Conservation (phyloP, 2,888 invertebrate species). For the Chydorus sphaericus region DNA sequence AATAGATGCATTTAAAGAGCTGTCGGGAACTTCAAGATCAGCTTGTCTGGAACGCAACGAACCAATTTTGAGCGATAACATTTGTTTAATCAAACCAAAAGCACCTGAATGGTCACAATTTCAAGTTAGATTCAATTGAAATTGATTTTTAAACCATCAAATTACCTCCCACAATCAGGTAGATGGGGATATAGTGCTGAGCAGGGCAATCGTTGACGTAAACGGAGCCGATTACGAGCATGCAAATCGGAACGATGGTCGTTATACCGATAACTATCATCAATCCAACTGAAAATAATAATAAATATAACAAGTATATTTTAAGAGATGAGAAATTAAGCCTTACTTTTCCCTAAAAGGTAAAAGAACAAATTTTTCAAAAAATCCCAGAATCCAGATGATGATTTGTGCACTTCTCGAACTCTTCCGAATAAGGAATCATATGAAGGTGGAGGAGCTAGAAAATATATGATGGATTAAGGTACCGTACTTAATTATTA, state of each 20-base stretch:
- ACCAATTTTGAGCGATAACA: not conserved
- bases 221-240: conserved; percentile 49
- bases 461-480: conserved; percentile 8
- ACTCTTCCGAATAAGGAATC: conserved; percentile 49
- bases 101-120: conserved; percentile 21
- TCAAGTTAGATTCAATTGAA: not conserved
- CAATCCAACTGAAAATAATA: conserved; percentile 42
- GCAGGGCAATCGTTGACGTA: conserved; percentile 48
- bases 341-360: conserved; percentile 45
- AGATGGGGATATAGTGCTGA: conserved; percentile 50
- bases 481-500: not conserved
- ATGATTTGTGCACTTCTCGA: conserved; percentile 42
- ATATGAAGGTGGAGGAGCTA: conserved; percentile 49
- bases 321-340: not conserved
- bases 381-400: conserved; percentile 44
- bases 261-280: conserved; percentile 45
- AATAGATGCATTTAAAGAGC: conserved; percentile 24
- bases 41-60: not conserved
- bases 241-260: conserved; percentile 47
- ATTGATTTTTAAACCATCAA: not conserved
- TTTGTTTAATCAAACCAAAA: conserved; percentile 46
- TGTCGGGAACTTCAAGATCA: conserved; percentile 5
- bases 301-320: not conserved
- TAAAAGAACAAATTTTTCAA: conserved; percentile 43
- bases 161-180: conserved; percentile 47